Evolutionary conservation across 2,888 invertebrate genomes (phyloP).

Genomic region (Anoncus sp.): DNA sequence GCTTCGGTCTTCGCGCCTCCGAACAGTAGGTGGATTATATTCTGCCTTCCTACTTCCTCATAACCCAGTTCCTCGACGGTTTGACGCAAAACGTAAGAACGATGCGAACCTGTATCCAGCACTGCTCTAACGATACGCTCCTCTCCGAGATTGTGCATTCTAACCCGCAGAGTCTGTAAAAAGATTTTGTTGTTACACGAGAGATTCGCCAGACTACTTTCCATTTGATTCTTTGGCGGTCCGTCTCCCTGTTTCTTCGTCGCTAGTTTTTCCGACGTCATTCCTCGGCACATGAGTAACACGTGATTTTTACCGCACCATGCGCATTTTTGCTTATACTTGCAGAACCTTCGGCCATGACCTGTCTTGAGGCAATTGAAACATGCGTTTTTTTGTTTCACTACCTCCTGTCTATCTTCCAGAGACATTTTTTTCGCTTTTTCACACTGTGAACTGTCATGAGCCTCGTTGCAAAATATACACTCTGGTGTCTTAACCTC

Average conservation of each 20-base stretch:
- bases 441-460: too few species aligned
- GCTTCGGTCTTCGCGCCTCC: too few species aligned
- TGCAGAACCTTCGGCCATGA: conserved; percentile 66
- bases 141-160: background rate
- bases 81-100: too few species aligned
- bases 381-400: conserved; percentile 66
- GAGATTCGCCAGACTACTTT: conserved; percentile 11
- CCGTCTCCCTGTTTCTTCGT: background rate
- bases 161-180: background rate
- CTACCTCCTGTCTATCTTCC: conserved; percentile 50
- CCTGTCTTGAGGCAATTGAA: conserved; percentile 68
- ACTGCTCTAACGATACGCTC: background rate
- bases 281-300: conserved; percentile 55
- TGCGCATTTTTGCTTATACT: conserved; percentile 63
- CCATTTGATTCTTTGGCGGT: background rate
- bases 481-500: conserved; percentile 42
- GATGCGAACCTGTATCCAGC: too few species aligned
- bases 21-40: too few species aligned
- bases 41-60: too few species aligned
- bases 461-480: conserved; percentile 70
- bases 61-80: too few species aligned
- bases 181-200: background rate
- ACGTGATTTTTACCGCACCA: conserved; percentile 67
- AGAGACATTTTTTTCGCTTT: too few species aligned
- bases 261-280: background rate